Base-by-base conservation (phyloP, 2,113 vertebrate genomes). In the Tor tambroides region DNA sequence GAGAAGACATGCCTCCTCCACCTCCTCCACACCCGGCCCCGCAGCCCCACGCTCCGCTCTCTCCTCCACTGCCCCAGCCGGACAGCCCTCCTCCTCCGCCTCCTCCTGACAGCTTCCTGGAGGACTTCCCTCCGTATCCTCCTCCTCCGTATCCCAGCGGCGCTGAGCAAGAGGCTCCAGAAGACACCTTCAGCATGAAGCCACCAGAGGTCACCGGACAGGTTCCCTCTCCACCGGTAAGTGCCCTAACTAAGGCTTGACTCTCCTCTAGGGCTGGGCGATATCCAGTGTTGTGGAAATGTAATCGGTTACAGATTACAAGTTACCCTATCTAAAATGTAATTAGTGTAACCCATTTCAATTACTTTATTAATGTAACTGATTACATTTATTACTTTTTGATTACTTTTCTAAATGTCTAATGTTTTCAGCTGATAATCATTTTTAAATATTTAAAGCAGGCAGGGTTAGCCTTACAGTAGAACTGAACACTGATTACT, bases 81-180 rank as follows among this genome's bases (percentile, higher is more conserved):
- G 92, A 93, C 15, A 91, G 86, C 90, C 91, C 84, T 91, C 93
- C 94, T 63, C 94, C 93, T 0, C 77, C 94, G 0, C 90, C 95
- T 0, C 94, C 95, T 0, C 91, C 96, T 1, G 97, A 99, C 1
- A 91, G 95, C 21, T 98, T 96, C 89, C 88, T 96, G 87, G 98
- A 99, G 87, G 98, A 99, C 71, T 99, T 99, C 65, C 98, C 98
- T 5, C 98, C 98, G 0, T 99, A 99, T 89, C 98, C 98, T n/a
- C 96, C 96, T 1, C 98, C 98, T 0, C 98, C 98, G 0, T 98
- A 98, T 1, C 98, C 98, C 87, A 97, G 96, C 0, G 96, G 96
- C 3, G 96, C 95, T 23, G 98, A 98, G 19, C 96, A 97, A 2
- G 97, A 99, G 35, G 95, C 91, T 83, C 69, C 96, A 69, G 97